phyloP scores from a whole-genome alignment of 2,888 invertebrate species.

The Theodoxus fluviatilis region DNA sequence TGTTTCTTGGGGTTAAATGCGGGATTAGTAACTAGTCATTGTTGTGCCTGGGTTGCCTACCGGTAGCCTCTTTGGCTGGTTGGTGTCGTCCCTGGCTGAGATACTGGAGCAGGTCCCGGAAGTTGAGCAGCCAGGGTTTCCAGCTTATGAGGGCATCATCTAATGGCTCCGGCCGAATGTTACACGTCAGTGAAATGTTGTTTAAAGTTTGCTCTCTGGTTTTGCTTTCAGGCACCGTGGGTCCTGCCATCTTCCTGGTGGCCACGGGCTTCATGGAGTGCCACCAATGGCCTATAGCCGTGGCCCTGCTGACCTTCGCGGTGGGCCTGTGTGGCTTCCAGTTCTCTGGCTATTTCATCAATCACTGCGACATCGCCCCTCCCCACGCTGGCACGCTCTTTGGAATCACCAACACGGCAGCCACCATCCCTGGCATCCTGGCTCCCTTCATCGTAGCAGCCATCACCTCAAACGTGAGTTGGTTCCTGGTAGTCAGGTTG shows the following conservation, averaged over 20 bases:
- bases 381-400: constrained; percentile 51
- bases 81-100: too few relatives aligned
- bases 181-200: too few relatives aligned
- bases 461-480: constrained; percentile 50
- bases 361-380: constrained; percentile 57
- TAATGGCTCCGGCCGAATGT: too few relatives aligned
- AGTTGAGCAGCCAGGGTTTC: too few relatives aligned
- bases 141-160: too few relatives aligned
- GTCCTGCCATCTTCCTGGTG: constrained; percentile 47
- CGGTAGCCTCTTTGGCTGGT: too few relatives aligned
- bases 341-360: constrained; percentile 52
- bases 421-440: constrained; percentile 30
- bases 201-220: neutral
- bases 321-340: constrained; percentile 54
- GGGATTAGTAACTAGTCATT: too few relatives aligned
- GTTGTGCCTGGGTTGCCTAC: too few relatives aligned
- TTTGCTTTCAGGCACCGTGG: constrained; percentile 41
- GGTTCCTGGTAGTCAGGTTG: too few relatives aligned
- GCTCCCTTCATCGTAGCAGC: constrained; percentile 54
- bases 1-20: too few relatives aligned
- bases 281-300: constrained; percentile 43
- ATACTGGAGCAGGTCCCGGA: too few relatives aligned
- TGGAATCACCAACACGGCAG: constrained; percentile 31
- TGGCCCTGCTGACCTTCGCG: constrained; percentile 47
- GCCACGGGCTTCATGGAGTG: constrained; percentile 54